A percentile compares a stretch with the other conserved stretches of the same genome.
Conservation (phyloP, 2,888 invertebrate species). For the Junonia oenone region DNA sequence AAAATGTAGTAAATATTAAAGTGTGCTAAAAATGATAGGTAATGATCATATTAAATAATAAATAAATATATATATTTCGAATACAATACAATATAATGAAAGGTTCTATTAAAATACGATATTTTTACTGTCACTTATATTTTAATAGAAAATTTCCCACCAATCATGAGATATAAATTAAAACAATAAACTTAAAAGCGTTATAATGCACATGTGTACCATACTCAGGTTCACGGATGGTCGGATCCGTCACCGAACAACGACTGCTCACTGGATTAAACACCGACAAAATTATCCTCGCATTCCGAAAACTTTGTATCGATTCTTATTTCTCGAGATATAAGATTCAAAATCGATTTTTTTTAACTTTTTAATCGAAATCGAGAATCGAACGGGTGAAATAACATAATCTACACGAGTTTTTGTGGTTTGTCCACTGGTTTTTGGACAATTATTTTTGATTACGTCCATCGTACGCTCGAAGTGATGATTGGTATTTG, state of each 20-base stretch:
- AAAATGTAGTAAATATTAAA: too few relatives aligned
- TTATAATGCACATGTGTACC: slow-evolving; percentile 39
- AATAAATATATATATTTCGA: too few relatives aligned
- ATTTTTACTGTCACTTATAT: too few relatives aligned
- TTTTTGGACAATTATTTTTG: slow-evolving; percentile 61
- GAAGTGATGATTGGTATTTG: slow-evolving; percentile 21
- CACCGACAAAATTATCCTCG: slow-evolving; percentile 35
- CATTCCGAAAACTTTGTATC: slow-evolving; percentile 9
- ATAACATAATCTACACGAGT: slow-evolving; percentile 54
- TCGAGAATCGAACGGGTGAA: slow-evolving; percentile 48
- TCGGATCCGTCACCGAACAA: slow-evolving; percentile 56
- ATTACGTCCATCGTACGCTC: slow-evolving; percentile 39
- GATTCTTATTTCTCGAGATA: slow-evolving; percentile 23
- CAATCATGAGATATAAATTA: neutral
- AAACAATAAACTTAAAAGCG: neutral
- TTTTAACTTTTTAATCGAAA: slow-evolving; percentile 20
- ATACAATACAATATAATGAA: too few relatives aligned
- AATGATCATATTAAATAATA: too few relatives aligned
- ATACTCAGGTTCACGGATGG: slow-evolving; percentile 60
- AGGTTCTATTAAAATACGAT: too few relatives aligned
- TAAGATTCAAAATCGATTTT: slow-evolving; percentile 28
- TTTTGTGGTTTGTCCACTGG: slow-evolving; percentile 55
- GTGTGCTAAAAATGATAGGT: too few relatives aligned
- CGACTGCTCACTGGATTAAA: slow-evolving; percentile 51
- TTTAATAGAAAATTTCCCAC: too few relatives aligned